A percentile compares a stretch with the other conserved stretches of the same genome.
Evolutionary conservation across 2,113 vertebrate genomes (phyloP).

Genomic region (Psettodes erumei): DNA sequence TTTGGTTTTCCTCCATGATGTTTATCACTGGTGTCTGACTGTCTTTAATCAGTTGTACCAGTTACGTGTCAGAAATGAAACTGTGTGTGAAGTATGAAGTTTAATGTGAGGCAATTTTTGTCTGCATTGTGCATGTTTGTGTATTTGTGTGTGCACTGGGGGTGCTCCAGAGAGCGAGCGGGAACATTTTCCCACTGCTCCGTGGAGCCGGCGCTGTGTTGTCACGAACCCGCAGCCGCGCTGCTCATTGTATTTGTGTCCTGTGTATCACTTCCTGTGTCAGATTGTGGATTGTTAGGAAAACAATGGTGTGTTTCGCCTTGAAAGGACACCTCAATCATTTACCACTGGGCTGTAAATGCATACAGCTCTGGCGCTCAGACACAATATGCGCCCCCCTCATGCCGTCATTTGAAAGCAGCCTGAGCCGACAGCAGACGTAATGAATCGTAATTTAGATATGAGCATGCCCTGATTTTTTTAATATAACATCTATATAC

Average conservation of each 20-base stretch:
- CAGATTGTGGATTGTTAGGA: slow-evolving; percentile 76
- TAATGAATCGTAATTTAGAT: slow-evolving; percentile 61
- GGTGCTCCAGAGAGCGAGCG: slow-evolving; percentile 40
- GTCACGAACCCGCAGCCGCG: slow-evolving; percentile 53
- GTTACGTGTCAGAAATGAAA: slow-evolving; percentile 1
- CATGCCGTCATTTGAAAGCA: slow-evolving; percentile 47
- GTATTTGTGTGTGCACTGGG: background rate
- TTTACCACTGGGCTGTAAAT: slow-evolving; percentile 58
- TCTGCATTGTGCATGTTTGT: slow-evolving; percentile 23
- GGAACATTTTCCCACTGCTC: slow-evolving; percentile 69
- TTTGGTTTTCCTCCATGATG: background rate
- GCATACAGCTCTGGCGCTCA: slow-evolving; percentile 19
- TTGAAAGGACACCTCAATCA: slow-evolving; percentile 75
- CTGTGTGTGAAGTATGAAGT: background rate
- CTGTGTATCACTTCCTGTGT: slow-evolving; percentile 78
- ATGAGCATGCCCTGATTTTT: slow-evolving; percentile 10
- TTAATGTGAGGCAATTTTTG: background rate
- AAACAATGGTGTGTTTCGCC: slow-evolving; percentile 74
- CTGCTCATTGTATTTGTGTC: slow-evolving; percentile 76
- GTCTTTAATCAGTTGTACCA: background rate
- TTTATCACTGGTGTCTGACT: slow-evolving; percentile 12
- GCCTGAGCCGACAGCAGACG: slow-evolving; percentile 3
- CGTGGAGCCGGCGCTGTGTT: slow-evolving; percentile 62
- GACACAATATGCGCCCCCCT: slow-evolving; percentile 54
- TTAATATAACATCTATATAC: slow-evolving; percentile 1